Conservation (phyloP, 2,797 vertebrate species). For the Gambusia yucatana region DNA sequence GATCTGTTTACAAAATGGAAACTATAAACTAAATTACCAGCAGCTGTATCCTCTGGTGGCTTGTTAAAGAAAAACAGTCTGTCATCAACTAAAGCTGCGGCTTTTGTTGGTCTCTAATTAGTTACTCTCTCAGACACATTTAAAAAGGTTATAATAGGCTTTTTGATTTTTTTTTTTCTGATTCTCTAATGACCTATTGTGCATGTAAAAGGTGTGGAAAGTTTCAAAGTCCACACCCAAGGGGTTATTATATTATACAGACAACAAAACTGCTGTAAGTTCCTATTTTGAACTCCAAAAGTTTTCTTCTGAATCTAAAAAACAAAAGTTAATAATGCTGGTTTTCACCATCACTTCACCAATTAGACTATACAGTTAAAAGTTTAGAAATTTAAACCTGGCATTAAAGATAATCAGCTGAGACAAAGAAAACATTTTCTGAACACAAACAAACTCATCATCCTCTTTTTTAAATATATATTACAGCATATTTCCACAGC, state of each 20-base stretch:
- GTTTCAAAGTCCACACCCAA: conserved; percentile 5
- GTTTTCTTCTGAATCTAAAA: background rate
- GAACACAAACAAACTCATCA: background rate
- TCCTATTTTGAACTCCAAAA: background rate
- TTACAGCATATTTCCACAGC: background rate
- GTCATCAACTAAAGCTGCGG: background rate
- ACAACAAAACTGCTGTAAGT: background rate
- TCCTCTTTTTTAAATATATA: background rate
- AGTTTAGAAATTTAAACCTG: background rate
- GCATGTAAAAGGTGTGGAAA: background rate
- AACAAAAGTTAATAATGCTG: background rate
- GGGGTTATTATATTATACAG: background rate
- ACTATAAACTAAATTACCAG: conserved; percentile 3
- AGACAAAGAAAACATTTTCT: background rate
- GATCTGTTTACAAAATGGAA: background rate
- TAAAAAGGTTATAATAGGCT: background rate
- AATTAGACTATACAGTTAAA: background rate
- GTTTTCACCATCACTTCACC: background rate
- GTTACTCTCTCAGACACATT: background rate
- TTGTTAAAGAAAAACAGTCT: conserved; percentile 3
- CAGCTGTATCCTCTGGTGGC: background rate
- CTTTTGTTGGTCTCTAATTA: background rate
- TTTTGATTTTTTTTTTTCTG: background rate
- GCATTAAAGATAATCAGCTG: background rate
- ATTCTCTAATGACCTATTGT: background rate